Evolutionary conservation across 2,113 vertebrate species (phyloP).

Genomic region (Colossoma macropomum): DNA sequence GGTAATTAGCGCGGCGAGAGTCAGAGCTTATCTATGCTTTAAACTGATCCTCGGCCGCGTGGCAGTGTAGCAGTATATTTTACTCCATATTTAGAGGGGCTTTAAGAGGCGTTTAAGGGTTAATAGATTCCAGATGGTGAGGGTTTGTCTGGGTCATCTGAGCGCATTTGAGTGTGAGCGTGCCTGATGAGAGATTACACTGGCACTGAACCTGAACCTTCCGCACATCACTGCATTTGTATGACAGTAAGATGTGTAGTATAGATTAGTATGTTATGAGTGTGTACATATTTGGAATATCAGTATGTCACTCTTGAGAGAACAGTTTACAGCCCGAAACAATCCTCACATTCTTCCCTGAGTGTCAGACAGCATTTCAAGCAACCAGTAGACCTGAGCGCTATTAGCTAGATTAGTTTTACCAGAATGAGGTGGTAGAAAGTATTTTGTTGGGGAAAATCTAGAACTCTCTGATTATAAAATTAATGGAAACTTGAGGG

Average conservation of each 20-base stretch:
- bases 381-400: not conserved
- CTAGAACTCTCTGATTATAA: no score
- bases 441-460: no score
- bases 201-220: conserved; percentile 16
- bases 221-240: conserved; percentile 10
- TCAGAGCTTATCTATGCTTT: conserved; percentile 9
- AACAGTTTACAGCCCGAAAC: conserved; percentile 2
- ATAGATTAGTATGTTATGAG: no score
- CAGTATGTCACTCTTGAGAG: not conserved
- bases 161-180: conserved; percentile 1
- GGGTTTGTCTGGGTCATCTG: conserved; percentile 1
- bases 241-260: not conserved
- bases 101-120: conserved; percentile 16
- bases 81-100: not conserved
- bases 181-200: conserved; percentile 20
- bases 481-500: no score
- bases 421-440: no score
- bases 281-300: not conserved
- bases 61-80: not conserved
- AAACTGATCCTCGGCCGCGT: not conserved
- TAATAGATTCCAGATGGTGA: conserved; percentile 8
- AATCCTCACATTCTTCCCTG: conserved; percentile 18
- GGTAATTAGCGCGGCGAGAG: not conserved
- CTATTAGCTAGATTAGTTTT: not conserved
- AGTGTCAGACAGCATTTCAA: conserved; percentile 2